A percentile compares a stretch with the other conserved stretches of the same genome.
Conservation (phyloP, 2,113 vertebrate species). For the Ia io region DNA sequence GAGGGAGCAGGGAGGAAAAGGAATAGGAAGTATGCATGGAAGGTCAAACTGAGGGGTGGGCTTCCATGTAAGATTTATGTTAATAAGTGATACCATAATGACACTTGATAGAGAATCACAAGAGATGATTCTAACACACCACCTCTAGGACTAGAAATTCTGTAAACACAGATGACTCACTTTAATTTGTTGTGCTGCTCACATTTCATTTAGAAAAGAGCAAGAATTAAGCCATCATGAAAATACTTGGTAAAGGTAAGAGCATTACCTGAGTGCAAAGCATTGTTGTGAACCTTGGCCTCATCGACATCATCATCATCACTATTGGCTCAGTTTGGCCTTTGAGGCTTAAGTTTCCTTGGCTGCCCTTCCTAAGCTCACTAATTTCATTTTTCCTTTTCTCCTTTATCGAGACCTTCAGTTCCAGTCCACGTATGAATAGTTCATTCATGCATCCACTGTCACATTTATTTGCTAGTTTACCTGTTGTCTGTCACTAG, state of each 20-base stretch:
- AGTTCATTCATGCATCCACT: background rate
- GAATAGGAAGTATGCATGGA: background rate
- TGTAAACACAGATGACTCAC: background rate
- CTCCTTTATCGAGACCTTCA: background rate
- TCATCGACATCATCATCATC: background rate
- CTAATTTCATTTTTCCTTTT: background rate
- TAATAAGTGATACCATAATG: background rate
- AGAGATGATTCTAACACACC: background rate
- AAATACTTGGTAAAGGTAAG: background rate
- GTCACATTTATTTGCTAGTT: background rate
- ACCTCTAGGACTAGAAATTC: background rate
- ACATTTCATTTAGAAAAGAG: background rate
- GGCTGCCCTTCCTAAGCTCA: background rate
- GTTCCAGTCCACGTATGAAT: background rate
- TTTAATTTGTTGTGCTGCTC: background rate
- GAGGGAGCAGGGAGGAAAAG: background rate
- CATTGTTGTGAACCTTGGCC: background rate
- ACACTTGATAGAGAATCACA: background rate
- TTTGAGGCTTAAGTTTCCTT: background rate
- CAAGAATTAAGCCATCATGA: background rate
- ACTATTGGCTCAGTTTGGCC: background rate
- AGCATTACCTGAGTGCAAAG: background rate
- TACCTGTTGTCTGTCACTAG: background rate
- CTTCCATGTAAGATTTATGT: background rate
- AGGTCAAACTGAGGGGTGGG: background rate